Evolutionary conservation across 2,888 invertebrate species (phyloP), one percentile per base, ranked within the genome.

Genomic region (Hirtodrosophila alboralis): DNA sequence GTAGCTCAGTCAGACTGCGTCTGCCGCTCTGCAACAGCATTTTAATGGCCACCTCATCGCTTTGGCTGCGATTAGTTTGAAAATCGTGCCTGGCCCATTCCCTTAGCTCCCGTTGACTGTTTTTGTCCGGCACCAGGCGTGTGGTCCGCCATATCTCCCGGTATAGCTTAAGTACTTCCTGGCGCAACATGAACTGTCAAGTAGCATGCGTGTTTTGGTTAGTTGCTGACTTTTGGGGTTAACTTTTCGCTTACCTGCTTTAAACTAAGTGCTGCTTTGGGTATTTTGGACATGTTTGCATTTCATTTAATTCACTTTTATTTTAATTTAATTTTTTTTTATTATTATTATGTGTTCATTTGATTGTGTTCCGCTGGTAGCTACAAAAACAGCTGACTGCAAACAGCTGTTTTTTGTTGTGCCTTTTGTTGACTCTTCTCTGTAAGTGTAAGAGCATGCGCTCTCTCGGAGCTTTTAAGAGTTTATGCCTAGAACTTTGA

Each of bases 11-110:
- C 28, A 95, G 91, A 30, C 94, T 94, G 70, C 94, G 93, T 77
- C 93, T 92, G 8, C 95, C 96, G 87, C 95, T 92, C 59, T 93
- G 92, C n/a, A 95, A 87, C 87, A 94, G 91, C 87, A 93, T 93
- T 90, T 95, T 95, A 10, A 96, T 95, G 1, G 93, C 91, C 1
- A 93, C 92, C 91, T 96, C 95, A 81, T 96, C 96, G 1, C 92
- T 93, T 62, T 94, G 93, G 68, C 94, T 91, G 83, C 92, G 93
- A 88, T 96, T 95, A 2, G 91, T 92, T 72, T 92, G 93, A 85
- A 96, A 96, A 87, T 96, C 96, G 10, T 92, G 89, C 51, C 94
- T 91, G 0, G 94, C 94, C 96, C 96, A 96, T 38, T 93, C 92
- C 53, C 90, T 92, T 13, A 96, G 90, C 75, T 96, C 95, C 1